Evolutionary conservation across 2,888 invertebrate genomes (phyloP).

Genomic region (Eubasilissa splendida): DNA sequence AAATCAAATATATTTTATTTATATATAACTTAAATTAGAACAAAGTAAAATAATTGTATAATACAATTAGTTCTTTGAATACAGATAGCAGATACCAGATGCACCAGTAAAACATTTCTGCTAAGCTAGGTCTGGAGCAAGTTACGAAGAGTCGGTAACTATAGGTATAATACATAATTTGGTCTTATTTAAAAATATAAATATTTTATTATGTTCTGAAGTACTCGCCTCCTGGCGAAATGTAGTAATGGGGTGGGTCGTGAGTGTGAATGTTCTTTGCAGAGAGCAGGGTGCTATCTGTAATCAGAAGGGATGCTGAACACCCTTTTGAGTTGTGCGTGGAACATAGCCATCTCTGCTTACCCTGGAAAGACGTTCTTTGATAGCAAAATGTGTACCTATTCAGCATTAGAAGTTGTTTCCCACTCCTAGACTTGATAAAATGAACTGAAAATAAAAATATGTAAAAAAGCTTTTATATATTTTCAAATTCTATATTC

Average conservation of each 20-base stretch:
- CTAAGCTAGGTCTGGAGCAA: too few relatives aligned
- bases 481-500: too few relatives aligned
- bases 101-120: too few relatives aligned
- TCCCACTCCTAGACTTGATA: slow-evolving; percentile 4
- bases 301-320: not conserved
- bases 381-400: slow-evolving; percentile 19
- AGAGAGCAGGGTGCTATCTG: not conserved
- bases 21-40: too few relatives aligned
- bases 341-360: slow-evolving; percentile 14
- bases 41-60: too few relatives aligned
- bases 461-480: too few relatives aligned
- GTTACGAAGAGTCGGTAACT: too few relatives aligned
- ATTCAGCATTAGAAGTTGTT: not conserved
- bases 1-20: too few relatives aligned
- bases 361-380: not conserved
- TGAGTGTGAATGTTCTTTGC: slow-evolving; percentile 3
- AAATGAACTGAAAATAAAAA: not conserved
- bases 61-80: too few relatives aligned
- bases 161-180: too few relatives aligned
- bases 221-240: not conserved
- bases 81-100: too few relatives aligned
- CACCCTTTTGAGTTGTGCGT: not conserved
- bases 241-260: not conserved
- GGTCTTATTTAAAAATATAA: too few relatives aligned
- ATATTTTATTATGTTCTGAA: not conserved